Percentiles rank a stretch among this genome's conserved stretches.
phyloP scores from a whole-genome alignment of 1,140 invertebrate species.

The Drosophila sp. region DNA sequence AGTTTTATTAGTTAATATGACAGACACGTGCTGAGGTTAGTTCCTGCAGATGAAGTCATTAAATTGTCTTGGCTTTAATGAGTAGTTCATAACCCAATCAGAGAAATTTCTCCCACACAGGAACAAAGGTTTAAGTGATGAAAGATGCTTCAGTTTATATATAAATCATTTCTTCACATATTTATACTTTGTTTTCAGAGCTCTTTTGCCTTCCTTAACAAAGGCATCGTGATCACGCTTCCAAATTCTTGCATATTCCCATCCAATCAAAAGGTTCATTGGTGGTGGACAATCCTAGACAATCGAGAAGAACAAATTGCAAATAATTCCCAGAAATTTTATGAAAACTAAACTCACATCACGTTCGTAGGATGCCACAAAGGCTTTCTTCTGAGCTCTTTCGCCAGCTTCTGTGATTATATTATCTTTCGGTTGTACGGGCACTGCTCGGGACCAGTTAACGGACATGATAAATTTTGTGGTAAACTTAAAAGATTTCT shows the following conservation, averaged over 20 bases:
- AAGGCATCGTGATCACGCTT: neutral
- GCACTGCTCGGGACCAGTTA: neutral
- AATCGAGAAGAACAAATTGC: neutral
- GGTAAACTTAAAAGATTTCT: neutral
- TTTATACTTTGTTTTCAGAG: neutral
- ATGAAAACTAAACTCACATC: neutral
- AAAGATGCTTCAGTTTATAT: no score
- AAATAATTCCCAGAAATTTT: neutral
- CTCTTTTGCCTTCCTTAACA: neutral
- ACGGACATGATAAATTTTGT: neutral
- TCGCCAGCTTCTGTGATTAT: neutral
- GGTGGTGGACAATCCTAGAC: neutral
- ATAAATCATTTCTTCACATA: no score
- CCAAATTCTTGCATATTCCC: conserved; percentile 5
- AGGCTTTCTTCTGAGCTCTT: neutral
- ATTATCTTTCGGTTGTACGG: neutral
- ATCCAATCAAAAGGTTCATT: neutral
- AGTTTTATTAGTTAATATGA: neutral
- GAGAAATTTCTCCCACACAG: no score
- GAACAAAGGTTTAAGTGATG: no score
- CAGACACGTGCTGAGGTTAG: conserved; percentile 13
- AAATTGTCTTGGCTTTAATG: neutral
- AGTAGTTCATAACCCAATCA: neutral
- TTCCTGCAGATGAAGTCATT: neutral
- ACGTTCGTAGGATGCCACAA: neutral